These are phyloP conservation scores for Trachymyrmex cornetzi DNA, from an alignment of 1,140 invertebrate species.

Conservation along the genomic window DNA sequence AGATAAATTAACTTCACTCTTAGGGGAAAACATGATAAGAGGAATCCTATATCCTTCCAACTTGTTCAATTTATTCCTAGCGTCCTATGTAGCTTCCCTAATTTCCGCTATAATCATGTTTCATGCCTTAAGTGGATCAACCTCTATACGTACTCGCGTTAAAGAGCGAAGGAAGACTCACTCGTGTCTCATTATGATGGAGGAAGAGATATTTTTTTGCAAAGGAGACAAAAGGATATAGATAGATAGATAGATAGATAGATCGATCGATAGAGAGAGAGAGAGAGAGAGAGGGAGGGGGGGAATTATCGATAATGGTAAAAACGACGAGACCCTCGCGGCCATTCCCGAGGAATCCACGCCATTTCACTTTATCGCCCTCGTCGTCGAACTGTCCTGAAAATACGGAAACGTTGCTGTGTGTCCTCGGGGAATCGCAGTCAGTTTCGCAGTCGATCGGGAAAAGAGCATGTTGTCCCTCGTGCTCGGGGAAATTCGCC, in stretches of 20 bases:
- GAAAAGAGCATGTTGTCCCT: conserved; percentile 17
- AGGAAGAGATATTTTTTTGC: conserved; percentile 71
- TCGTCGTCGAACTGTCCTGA: conserved; percentile 66
- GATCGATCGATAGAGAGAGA: neutral
- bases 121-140: conserved; percentile 42
- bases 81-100: conserved; percentile 26
- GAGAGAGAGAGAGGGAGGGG: neutral
- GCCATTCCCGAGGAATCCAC: conserved; percentile 68
- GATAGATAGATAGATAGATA: neutral
- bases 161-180: neutral
- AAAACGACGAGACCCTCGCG: conserved; percentile 58
- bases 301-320: conserved; percentile 58
- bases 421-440: conserved; percentile 55
- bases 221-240: neutral
- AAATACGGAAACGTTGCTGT: conserved; percentile 69
- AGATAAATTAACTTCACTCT: conserved; percentile 8
- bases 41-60: conserved; percentile 11
- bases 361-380: conserved; percentile 73
- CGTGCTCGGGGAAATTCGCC: conserved; percentile 20
- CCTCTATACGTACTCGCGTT: conserved; percentile 7
- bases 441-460: conserved; percentile 49
- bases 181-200: conserved; percentile 39
- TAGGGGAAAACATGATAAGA: neutral
- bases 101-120: conserved; percentile 47
- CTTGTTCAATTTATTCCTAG: conserved; percentile 46